A percentile compares a stretch with the other conserved stretches of the same genome.
phyloP scores from a whole-genome alignment of 2,113 vertebrate species.

The Rhagologus leucostigma region DNA sequence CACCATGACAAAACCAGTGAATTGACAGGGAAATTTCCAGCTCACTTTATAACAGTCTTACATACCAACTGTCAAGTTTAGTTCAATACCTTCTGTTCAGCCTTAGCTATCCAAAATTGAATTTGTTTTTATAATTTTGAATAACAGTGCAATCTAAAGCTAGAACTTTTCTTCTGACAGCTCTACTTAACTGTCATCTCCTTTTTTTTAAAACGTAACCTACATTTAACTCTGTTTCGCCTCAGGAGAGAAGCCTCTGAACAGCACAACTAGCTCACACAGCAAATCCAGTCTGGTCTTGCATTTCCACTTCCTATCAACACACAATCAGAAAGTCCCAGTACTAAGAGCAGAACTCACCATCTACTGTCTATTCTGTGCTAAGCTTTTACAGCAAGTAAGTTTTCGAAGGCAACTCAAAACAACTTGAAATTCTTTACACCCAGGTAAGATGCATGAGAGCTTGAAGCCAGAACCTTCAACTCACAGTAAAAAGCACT shows the following conservation, averaged over 20 bases:
- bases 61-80: background rate
- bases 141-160: background rate
- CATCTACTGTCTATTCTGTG: background rate
- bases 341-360: background rate
- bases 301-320: background rate
- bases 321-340: background rate
- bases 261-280: background rate
- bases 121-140: background rate
- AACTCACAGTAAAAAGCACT: background rate
- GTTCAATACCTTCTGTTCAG: background rate
- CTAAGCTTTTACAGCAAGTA: background rate
- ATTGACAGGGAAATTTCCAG: background rate
- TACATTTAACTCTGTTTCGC: background rate
- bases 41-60: background rate
- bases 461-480: background rate
- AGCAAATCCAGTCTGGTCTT: background rate
- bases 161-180: background rate
- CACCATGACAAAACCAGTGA: background rate
- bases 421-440: background rate
- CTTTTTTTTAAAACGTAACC: background rate
- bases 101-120: background rate
- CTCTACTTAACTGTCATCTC: background rate
- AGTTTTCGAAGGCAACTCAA: conserved; percentile 9
- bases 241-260: background rate
- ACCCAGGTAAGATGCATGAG: background rate